Evolutionary conservation across 37 sponge, comb jelly and placozoan species (phyloP), one percentile per base, ranked within the genome.

Genomic region (Chondrilla cf. caribensis): DNA sequence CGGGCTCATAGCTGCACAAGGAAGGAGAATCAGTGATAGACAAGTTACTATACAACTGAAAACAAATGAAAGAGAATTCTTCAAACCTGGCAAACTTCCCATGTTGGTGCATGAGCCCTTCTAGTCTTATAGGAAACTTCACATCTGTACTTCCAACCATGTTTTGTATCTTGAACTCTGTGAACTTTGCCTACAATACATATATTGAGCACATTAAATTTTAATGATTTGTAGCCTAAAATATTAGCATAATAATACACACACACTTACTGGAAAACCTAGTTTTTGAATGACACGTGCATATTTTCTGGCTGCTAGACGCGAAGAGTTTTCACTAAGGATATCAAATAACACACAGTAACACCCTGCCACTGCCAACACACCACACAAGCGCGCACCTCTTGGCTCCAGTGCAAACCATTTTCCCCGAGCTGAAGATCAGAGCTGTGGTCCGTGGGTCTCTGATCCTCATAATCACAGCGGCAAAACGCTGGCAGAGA

Each of bases 121-220:
- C 99, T 24, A 98, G 77, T 37, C 96, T 78, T 58, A 98, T 98
- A 5, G 99, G 99, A 60, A 98, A 98, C 76, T 96, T 95, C 0
- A 98, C 99, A 65, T 98, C 99, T 84, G 96, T 96, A 59, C 99
- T 98, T 4, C 99, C 99, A 31, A 98, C 99, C 97, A 98, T 98
- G 72, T 98, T 98, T 75, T 98, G 99, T 6, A 98, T 88, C 84
- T 96, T 98, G 81, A 98, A 98, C 65, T 96, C 96, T 26, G 80
- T 89, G 85, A 98, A 98, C 39, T 87, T 84, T n/a, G 99, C 99
- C 95, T 94, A 22, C 15, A 59, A 47, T 33, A 54, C 54, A 43
- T 18, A 62, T n/a, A 55, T 17, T n/a, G n/a, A n/a, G n/a, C n/a
- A n/a, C n/a, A n/a, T n/a, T n/a, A n/a, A n/a, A n/a, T n/a, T n/a